Conservation (phyloP, 2,113 vertebrate species). For the Neolamprologus falcicula region DNA sequence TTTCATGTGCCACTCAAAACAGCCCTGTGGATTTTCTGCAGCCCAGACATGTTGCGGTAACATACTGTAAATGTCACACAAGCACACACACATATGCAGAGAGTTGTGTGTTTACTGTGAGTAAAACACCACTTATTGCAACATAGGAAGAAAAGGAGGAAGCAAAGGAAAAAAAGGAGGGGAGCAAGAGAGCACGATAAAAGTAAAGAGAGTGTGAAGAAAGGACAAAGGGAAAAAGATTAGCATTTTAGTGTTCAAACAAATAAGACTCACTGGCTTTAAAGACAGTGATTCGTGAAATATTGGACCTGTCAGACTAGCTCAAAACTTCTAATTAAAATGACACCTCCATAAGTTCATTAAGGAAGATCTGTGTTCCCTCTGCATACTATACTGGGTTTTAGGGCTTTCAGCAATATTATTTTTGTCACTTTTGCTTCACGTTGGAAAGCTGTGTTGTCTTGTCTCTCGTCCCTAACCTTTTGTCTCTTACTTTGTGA, state of each 20-base stretch:
- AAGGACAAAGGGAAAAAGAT: not conserved
- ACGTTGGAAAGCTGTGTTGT: not conserved
- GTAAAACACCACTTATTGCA: not conserved
- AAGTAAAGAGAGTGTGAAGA: not conserved
- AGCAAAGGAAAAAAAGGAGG: not conserved
- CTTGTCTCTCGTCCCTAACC: not conserved
- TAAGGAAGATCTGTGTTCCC: not conserved
- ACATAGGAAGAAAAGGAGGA: not conserved
- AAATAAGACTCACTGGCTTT: not conserved
- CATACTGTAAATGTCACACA: not conserved
- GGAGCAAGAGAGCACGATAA: not conserved
- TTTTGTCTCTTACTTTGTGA: not conserved
- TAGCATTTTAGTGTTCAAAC: not conserved
- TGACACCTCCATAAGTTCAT: not conserved
- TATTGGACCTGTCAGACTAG: not conserved
- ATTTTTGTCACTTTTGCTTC: not conserved
- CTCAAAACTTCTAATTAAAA: not conserved
- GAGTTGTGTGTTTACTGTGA: not conserved
- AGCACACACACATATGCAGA: not conserved
- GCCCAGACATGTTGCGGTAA: not conserved
- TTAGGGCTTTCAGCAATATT: not conserved
- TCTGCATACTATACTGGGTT: not conserved
- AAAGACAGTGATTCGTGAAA: not conserved
- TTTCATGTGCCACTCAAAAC: slow-evolving; percentile 44
- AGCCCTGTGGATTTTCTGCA: not conserved